Percentiles rank a stretch among this genome's conserved stretches.
These are phyloP conservation scores for Protobothrops mucrosquamatus DNA, from an alignment of 2,113 vertebrate species.

Conservation along the genomic window DNA sequence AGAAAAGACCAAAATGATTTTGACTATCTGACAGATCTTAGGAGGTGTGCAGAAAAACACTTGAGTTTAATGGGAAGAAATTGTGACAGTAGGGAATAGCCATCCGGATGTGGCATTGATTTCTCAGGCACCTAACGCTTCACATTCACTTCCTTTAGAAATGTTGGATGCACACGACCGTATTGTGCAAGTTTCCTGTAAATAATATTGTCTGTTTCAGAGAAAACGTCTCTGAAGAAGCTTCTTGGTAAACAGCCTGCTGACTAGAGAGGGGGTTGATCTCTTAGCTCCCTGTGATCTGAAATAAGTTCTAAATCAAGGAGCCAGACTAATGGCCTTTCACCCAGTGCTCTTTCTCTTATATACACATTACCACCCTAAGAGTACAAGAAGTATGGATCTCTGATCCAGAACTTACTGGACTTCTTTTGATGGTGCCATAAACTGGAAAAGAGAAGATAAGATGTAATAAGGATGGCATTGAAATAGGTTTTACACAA, in stretches of 20 bases:
- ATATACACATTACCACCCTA: neutral
- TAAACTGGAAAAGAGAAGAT: neutral
- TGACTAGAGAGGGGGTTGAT: neutral
- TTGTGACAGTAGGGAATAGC: neutral
- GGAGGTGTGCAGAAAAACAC: neutral
- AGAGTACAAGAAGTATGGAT: neutral
- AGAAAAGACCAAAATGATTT: neutral
- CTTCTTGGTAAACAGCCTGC: neutral
- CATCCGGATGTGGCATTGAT: neutral
- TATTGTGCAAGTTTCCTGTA: neutral
- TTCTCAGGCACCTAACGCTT: neutral
- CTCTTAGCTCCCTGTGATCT: neutral
- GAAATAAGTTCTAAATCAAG: conserved; percentile 4
- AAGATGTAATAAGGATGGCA: neutral
- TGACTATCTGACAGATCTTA: neutral
- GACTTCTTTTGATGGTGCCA: neutral
- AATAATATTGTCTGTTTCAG: neutral
- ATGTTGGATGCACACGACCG: neutral
- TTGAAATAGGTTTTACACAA: neutral
- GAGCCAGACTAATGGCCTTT: neutral
- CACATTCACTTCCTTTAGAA: neutral
- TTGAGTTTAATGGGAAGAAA: neutral
- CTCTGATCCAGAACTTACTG: neutral
- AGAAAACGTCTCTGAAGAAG: neutral
- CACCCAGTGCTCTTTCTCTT: neutral